phyloP scores from a whole-genome alignment of 2,888 invertebrate species.

The Trimorus sp. region DNA sequence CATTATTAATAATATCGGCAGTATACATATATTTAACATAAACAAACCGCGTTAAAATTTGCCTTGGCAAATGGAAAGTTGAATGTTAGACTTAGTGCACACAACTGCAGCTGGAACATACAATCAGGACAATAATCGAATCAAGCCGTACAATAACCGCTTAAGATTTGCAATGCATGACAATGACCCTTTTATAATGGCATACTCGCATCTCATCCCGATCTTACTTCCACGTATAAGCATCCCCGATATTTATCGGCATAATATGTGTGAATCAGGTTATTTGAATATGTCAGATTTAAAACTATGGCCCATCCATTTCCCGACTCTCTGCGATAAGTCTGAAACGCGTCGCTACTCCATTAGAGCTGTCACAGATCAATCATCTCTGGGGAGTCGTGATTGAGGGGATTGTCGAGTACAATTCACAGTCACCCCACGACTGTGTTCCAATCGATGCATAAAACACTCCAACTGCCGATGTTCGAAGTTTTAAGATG shows the following conservation, averaged over 20 bases:
- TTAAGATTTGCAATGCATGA: constrained; percentile 33
- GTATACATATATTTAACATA: no score
- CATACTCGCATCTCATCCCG: constrained; percentile 5
- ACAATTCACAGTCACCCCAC: constrained; percentile 24
- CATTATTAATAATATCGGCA: no score
- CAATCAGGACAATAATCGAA: constrained; percentile 45
- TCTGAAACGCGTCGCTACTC: constrained; percentile 9
- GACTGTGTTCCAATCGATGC: constrained; percentile 22
- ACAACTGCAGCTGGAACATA: constrained; percentile 41
- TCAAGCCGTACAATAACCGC: constrained; percentile 48
- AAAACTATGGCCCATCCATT: not conserved
- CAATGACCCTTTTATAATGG: constrained; percentile 32
- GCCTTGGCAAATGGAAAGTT: constrained; percentile 4
- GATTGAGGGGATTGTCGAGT: constrained; percentile 31
- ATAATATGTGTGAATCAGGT: no score
- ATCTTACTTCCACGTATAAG: no score
- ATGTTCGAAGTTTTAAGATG: constrained; percentile 38
- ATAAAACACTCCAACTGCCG: constrained; percentile 41
- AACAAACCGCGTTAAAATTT: no score
- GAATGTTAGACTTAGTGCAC: constrained; percentile 38
- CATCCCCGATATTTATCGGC: not conserved
- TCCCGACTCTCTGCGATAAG: not conserved
- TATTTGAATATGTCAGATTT: not conserved
- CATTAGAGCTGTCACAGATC: constrained; percentile 33
- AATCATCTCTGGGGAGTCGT: constrained; percentile 44